Percentiles rank a stretch among this genome's conserved stretches.
Evolutionary conservation across 2,113 vertebrate genomes (phyloP).

Genomic region (Daboia siamensis): DNA sequence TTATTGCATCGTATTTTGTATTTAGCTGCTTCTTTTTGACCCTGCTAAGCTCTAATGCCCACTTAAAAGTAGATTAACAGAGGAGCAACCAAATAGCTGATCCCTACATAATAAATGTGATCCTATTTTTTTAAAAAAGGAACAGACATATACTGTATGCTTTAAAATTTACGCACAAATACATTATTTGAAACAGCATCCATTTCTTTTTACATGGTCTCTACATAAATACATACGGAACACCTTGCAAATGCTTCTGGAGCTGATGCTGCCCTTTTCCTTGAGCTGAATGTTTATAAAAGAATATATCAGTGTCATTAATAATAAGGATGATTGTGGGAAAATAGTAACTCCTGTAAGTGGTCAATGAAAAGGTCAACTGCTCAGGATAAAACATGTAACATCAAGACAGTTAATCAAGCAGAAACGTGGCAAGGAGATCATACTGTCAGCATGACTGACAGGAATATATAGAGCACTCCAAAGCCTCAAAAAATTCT

Average conservation of each 20-base stretch:
- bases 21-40: background rate
- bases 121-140: background rate
- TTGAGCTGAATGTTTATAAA: background rate
- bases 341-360: background rate
- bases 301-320: background rate
- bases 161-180: background rate
- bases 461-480: background rate
- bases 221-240: background rate
- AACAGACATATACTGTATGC: background rate
- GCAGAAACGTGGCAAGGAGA: background rate
- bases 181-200: background rate
- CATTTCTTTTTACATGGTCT: background rate
- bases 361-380: background rate
- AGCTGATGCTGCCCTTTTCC: background rate
- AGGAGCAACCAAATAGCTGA: background rate
- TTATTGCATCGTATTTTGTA: background rate
- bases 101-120: background rate
- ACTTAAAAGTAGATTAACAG: background rate
- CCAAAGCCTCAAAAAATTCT: background rate
- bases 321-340: background rate
- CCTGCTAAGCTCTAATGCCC: background rate
- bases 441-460: background rate
- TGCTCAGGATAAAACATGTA: background rate
- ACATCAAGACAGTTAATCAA: background rate
- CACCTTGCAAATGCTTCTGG: background rate